Base-by-base conservation (phyloP, 2,113 vertebrate genomes). In the Vimba vimba region DNA sequence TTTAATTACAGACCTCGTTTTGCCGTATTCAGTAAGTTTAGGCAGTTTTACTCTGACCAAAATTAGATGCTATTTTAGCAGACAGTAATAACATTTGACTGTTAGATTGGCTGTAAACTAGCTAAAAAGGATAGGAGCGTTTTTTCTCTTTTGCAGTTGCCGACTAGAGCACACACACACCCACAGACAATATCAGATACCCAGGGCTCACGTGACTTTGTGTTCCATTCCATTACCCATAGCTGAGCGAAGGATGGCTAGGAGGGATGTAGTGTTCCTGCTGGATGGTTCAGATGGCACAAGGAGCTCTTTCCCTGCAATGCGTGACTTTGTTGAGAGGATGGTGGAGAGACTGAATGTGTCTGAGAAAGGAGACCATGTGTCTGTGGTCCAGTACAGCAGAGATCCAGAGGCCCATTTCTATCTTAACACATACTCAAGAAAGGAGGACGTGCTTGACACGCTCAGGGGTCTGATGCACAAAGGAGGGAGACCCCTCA, bases 181-280 rank as follows among this genome's bases (percentile, higher is more conserved):
- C 30, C 33, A 36, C 30, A 36, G 30, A 9, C 17, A 69, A 6
- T 71, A 71, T 64, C 6, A 27, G 59, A 84, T 79, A 4, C 59
- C 27, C 47, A 6, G 1, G 62, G 66, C 27, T 66, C 4, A 66
- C 55, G 83, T 39, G 47, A 43, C 89, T 93, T 91, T 88, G 88
- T 73, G 23, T 55, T 77, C 2, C 88, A 23, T 90, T 80, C 39
- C 43, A 30, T 55, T 90, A 92, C 45, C n/a, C 73, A 17, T 69
- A 60, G 64, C 84, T 78, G 76, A 71, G 88, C 71, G 94, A 93
- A n/a, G 90, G 88, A 87, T 75, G 43, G 43, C 71, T 47, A 97
- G 96, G 91, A 96, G 93, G 83, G 98, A 99, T 0, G 83, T 99
- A 0, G 97, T 99, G 8, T 99, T 99, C 91, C 96, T 99, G 1